Evolutionary conservation across 2,888 invertebrate species (phyloP).

Genomic region (Drosophila ezoana): DNA sequence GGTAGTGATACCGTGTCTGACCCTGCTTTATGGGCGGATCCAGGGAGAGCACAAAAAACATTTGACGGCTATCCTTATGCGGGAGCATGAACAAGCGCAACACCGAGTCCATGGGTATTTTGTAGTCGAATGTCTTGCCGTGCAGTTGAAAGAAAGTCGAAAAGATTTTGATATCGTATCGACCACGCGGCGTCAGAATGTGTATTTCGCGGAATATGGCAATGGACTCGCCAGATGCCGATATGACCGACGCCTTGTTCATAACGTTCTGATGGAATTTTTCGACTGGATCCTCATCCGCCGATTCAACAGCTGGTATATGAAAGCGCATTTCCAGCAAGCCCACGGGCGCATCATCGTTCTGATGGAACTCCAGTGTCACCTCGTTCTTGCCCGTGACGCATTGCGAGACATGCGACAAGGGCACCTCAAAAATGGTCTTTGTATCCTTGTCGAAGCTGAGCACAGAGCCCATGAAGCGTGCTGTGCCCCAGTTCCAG

Average conservation of each 20-base stretch:
- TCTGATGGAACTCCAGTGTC: slow-evolving; percentile 99
- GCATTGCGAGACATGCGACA: slow-evolving; percentile 98
- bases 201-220: slow-evolving; percentile 98
- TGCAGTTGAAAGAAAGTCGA: slow-evolving; percentile 96
- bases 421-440: slow-evolving; percentile 97
- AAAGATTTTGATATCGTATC: slow-evolving; percentile 97
- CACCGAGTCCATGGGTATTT: slow-evolving; percentile 99
- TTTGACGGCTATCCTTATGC: slow-evolving; percentile 98
- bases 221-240: slow-evolving; percentile 98
- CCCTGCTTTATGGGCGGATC: slow-evolving; percentile 99
- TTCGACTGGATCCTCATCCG: slow-evolving; percentile 96
- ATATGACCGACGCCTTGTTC: slow-evolving; percentile 98
- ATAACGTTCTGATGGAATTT: slow-evolving; percentile 99
- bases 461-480: slow-evolving; percentile 94
- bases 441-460: slow-evolving; percentile 93
- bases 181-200: slow-evolving; percentile 97
- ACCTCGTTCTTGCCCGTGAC: slow-evolving; percentile 99
- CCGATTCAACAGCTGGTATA: slow-evolving; percentile 95
- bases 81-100: slow-evolving; percentile 96
- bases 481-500: slow-evolving; percentile 99
- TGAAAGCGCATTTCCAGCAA: slow-evolving; percentile 99
- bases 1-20: slow-evolving; percentile 98
- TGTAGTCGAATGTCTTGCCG: slow-evolving; percentile 99
- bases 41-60: slow-evolving; percentile 98
- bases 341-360: slow-evolving; percentile 98